phyloP scores from a whole-genome alignment of 30 jellyfish, hydroid and myxozoan species.

The Cassiopea andromeda region DNA sequence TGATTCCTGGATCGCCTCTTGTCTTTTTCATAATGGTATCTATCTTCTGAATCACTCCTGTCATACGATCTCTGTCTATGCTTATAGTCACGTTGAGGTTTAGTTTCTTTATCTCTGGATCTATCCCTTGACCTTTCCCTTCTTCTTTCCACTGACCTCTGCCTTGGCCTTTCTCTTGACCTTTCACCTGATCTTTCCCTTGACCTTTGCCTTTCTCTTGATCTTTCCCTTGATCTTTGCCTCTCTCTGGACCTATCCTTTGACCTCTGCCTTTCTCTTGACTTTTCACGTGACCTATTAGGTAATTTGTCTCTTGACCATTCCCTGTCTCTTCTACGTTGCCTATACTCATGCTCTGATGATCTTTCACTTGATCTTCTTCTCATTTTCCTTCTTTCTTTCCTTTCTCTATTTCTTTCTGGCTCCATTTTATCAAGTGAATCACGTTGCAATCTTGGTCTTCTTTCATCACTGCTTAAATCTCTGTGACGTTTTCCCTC shows the following conservation, averaged over 20 bases:
- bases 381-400: background rate
- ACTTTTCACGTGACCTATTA: conserved; percentile 6
- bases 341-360: conserved; percentile 2
- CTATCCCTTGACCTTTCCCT: conserved; percentile 1
- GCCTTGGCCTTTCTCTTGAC: background rate
- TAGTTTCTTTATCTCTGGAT: background rate
- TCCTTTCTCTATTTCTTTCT: conserved; percentile 2
- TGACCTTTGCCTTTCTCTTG: conserved; percentile 13
- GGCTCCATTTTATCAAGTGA: background rate
- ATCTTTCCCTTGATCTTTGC: background rate
- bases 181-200: background rate
- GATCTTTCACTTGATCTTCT: background rate
- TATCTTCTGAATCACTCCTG: conserved; percentile 34
- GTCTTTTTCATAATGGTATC: conserved; percentile 2
- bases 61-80: conserved; percentile 14
- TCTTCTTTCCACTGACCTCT: background rate
- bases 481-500: background rate
- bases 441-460: background rate
- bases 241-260: conserved; percentile 6
- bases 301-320: background rate
- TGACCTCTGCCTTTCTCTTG: background rate
- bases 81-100: conserved; percentile 11
- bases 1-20: conserved; percentile 18
- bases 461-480: background rate
- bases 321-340: background rate